Percentiles rank a stretch among this genome's conserved stretches.
Evolutionary conservation across 2,797 vertebrate species (phyloP).

Genomic region (Neoniphon sammara): DNA sequence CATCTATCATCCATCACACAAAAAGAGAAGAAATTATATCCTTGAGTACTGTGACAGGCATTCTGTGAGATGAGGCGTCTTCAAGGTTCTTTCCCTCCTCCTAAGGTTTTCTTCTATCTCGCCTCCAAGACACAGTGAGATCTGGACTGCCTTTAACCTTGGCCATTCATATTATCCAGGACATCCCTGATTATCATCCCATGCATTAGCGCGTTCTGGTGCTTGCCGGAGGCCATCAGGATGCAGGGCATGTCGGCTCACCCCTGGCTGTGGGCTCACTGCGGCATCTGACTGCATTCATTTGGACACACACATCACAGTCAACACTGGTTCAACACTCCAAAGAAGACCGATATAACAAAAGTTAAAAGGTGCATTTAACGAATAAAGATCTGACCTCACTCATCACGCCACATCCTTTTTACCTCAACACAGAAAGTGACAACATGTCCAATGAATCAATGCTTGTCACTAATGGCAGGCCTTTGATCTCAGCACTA

Average conservation of each 20-base stretch:
- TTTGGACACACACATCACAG: conserved; percentile 49
- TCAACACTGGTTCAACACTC: background rate
- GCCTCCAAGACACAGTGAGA: conserved; percentile 27
- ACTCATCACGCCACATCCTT: conserved; percentile 7
- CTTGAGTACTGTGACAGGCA: conserved; percentile 28
- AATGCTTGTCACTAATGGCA: conserved; percentile 16
- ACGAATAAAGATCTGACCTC: conserved; percentile 39
- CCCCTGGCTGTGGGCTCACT: conserved; percentile 41
- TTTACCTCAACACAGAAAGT: conserved; percentile 45
- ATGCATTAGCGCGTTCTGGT: conserved; percentile 41
- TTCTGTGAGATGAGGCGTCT: conserved; percentile 36
- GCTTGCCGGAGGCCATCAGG: conserved; percentile 45
- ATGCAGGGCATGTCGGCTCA: conserved; percentile 53
- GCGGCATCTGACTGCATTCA: conserved; percentile 53
- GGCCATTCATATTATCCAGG: conserved; percentile 34
- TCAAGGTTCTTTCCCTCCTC: conserved; percentile 12
- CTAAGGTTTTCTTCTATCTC: conserved; percentile 20
- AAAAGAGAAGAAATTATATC: conserved; percentile 24
- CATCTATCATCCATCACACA: background rate
- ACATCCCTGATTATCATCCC: conserved; percentile 48
- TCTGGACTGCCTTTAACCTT: conserved; percentile 43
- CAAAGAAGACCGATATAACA: conserved; percentile 23
- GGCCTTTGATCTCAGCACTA: conserved; percentile 35
- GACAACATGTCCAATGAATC: conserved; percentile 36
- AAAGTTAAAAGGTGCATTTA: conserved; percentile 59